phyloP scores from a whole-genome alignment of 64 coral and sea anemone species.

The Trachythela sp. region DNA sequence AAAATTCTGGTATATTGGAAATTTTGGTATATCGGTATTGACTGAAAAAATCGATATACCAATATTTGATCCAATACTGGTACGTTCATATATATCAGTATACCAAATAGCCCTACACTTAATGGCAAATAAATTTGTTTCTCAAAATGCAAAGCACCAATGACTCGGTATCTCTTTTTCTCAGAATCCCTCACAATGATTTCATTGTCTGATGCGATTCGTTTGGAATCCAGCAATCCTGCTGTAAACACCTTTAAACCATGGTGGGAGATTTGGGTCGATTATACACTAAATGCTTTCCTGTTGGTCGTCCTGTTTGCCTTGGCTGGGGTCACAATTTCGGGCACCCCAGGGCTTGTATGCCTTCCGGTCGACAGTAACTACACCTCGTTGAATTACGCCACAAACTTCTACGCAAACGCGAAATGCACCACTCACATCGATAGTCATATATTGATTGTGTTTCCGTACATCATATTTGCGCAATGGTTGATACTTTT shows the following conservation, averaged over 20 bases:
- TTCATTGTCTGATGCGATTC: slow-evolving; percentile 1
- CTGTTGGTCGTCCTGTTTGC: slow-evolving; percentile 5
- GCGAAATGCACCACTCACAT: slow-evolving; percentile 15
- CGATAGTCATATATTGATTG: not conserved
- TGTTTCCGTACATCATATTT: slow-evolving; percentile 16
- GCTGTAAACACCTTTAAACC: slow-evolving; percentile 5
- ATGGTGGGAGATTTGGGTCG: slow-evolving; percentile 8
- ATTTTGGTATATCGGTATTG: too few species aligned
- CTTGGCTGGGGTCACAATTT: not conserved
- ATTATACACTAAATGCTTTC: not conserved
- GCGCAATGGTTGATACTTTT: not conserved
- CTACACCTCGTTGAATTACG: not conserved
- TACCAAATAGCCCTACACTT: too few species aligned
- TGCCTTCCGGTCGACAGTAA: not conserved
- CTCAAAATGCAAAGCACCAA: too few species aligned
- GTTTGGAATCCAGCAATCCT: not conserved
- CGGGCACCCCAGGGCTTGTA: not conserved
- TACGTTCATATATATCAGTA: too few species aligned
- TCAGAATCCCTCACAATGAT: not conserved
- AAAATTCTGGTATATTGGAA: too few species aligned
- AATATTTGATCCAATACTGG: too few species aligned
- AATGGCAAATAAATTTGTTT: too few species aligned
- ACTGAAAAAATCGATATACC: too few species aligned
- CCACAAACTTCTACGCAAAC: not conserved
- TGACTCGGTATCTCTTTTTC: not conserved